A percentile compares a stretch with the other conserved stretches of the same genome.
These are phyloP conservation scores for Dinomys branickii DNA, from an alignment of 2,113 vertebrate genomes.

Conservation along the genomic window DNA sequence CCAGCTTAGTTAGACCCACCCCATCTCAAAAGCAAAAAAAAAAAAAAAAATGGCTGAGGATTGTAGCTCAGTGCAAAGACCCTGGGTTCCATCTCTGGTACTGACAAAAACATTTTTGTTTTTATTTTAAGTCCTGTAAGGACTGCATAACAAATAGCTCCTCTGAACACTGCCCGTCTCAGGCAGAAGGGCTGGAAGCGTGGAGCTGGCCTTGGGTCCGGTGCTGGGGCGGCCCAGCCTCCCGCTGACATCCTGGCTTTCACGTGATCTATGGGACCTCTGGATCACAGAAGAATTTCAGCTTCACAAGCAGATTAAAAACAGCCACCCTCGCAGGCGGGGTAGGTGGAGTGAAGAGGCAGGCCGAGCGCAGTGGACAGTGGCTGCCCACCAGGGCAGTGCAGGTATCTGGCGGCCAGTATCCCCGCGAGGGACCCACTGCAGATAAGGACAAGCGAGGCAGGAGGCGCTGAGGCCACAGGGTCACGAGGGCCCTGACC, in stretches of 20 bases:
- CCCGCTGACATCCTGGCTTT: not conserved
- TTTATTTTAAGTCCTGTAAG: not conserved
- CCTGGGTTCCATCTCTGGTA: not conserved
- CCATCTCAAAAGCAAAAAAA: not conserved
- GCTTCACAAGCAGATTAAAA: slow-evolving; percentile 9
- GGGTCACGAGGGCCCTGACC: not conserved
- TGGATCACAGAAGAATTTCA: not conserved
- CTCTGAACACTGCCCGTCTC: too few species aligned
- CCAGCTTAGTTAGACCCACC: not conserved
- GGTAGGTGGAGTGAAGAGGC: not conserved
- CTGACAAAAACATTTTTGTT: not conserved
- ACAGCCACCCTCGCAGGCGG: not conserved
- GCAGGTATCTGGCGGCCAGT: fast-evolving
- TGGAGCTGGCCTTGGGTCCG: not conserved
- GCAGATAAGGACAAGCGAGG: fast-evolving
- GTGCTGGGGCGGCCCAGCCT: not conserved
- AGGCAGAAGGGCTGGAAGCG: not conserved
- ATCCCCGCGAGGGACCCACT: not conserved
- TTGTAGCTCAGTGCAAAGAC: not conserved
- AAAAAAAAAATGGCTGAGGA: not conserved
- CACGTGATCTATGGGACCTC: not conserved
- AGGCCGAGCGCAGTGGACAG: not conserved
- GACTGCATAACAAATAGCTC: not conserved
- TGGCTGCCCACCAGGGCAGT: not conserved
- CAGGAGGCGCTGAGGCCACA: not conserved